Conservation (phyloP, 1,140 invertebrate species). For the Drosophila mojavensis region DNA sequence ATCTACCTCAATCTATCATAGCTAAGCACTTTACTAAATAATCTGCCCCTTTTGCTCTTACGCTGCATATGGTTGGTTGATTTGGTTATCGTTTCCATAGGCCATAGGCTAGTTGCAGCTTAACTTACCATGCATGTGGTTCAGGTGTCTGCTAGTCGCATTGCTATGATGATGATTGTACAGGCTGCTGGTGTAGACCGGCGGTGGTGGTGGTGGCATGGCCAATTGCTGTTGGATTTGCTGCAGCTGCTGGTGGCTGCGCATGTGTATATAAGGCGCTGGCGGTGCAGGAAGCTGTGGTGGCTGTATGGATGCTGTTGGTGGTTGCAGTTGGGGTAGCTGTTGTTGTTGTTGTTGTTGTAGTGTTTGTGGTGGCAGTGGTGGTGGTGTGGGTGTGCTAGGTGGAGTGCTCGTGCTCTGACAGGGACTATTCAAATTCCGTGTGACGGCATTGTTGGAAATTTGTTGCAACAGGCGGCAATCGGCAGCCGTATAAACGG, state of each 20-base stretch:
- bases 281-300: constrained; percentile 58
- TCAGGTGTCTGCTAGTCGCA: constrained; percentile 54
- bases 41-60: not conserved
- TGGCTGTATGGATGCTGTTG: constrained; percentile 51
- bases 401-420: constrained; percentile 69
- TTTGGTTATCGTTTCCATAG: constrained; percentile 15
- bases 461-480: constrained; percentile 78
- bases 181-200: constrained; percentile 64
- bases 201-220: constrained; percentile 74
- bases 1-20: too few species aligned
- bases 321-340: constrained; percentile 15
- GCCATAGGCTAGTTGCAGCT: not conserved
- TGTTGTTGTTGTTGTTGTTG: constrained; percentile 28
- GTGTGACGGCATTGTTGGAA: constrained; percentile 80
- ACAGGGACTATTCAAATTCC: constrained; percentile 67
- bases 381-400: constrained; percentile 69
- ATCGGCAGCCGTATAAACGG: constrained; percentile 79
- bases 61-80: constrained; percentile 5
- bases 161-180: constrained; percentile 64
- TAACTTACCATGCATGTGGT: constrained; percentile 73
- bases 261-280: constrained; percentile 64
- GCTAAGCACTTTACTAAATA: not conserved
- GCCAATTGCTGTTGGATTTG: constrained; percentile 66
- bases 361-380: constrained; percentile 37
- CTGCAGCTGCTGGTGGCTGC: constrained; percentile 51